Conservation (phyloP, 2,113 vertebrate genomes). For the Trematomus loennbergii region DNA sequence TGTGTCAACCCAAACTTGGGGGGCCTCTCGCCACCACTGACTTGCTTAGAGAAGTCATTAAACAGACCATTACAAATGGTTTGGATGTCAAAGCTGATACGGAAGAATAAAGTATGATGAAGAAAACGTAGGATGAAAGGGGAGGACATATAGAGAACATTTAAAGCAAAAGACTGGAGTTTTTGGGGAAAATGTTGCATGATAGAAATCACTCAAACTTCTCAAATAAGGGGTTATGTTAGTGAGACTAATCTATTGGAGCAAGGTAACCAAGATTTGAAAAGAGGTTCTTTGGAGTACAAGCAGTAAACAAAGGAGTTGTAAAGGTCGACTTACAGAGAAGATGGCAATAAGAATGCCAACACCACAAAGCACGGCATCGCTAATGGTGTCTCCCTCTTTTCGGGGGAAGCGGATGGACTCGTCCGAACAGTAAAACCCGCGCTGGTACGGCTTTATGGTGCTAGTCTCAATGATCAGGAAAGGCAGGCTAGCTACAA, state of each 20-base stretch:
- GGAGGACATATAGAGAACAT: slow-evolving; percentile 56
- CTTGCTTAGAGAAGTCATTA: slow-evolving; percentile 36
- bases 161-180: slow-evolving; percentile 28
- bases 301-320: slow-evolving; percentile 53
- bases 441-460: slow-evolving; percentile 93
- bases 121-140: slow-evolving; percentile 41
- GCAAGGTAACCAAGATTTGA: not conserved
- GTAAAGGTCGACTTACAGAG: slow-evolving; percentile 88
- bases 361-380: slow-evolving; percentile 94
- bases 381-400: slow-evolving; percentile 95
- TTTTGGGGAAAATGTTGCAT: slow-evolving; percentile 50
- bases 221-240: slow-evolving; percentile 13
- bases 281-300: slow-evolving; percentile 10
- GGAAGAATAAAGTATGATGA: slow-evolving; percentile 48
- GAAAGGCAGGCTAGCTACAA: slow-evolving; percentile 95
- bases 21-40: slow-evolving; percentile 36
- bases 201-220: slow-evolving; percentile 43
- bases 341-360: slow-evolving; percentile 97
- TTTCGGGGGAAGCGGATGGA: slow-evolving; percentile 98
- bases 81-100: slow-evolving; percentile 40
- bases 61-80: slow-evolving; percentile 24
- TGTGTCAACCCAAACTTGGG: slow-evolving; percentile 45
- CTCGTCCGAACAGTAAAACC: slow-evolving; percentile 88
- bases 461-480: slow-evolving; percentile 99
- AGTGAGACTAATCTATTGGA: not conserved